Conservation (phyloP, 2,113 vertebrate genomes). For the Pelecanus crispus region DNA sequence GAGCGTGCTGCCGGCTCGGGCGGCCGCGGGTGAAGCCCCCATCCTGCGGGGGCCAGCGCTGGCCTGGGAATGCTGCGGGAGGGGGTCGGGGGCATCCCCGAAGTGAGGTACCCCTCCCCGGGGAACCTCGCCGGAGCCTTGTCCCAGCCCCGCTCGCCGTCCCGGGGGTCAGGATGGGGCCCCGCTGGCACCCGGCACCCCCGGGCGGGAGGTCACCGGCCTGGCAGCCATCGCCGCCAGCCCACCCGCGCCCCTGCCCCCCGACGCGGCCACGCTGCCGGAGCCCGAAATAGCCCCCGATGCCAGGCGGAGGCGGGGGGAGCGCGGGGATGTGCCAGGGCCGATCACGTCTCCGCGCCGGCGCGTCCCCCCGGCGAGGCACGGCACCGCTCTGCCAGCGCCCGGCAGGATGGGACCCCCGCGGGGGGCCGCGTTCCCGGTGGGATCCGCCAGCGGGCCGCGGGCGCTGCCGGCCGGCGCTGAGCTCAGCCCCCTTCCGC, state of each 20-base stretch:
- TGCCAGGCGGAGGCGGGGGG: background rate
- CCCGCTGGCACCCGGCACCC: background rate
- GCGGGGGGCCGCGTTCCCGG: background rate
- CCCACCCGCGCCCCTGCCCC: background rate
- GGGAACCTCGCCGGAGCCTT: background rate
- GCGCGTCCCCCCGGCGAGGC: background rate
- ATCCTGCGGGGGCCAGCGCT: background rate
- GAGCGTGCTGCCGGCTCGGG: background rate
- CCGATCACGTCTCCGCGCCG: background rate
- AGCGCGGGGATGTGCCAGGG: background rate
- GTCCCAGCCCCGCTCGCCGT: no score
- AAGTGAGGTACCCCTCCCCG: fast-evolving
- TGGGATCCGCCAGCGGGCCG: background rate
- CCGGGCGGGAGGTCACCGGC: no score
- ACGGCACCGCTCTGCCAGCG: background rate
- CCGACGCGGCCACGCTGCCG: background rate
- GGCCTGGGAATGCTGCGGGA: background rate
- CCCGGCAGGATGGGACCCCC: background rate
- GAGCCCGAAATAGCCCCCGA: background rate
- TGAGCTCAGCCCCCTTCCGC: no score
- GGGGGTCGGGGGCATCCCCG: fast-evolving
- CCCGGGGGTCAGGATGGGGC: background rate
- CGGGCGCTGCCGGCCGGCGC: background rate
- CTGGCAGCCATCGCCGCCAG: background rate
- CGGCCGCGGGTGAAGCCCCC: background rate